Base-by-base conservation (phyloP, 2,113 vertebrate genomes). In the Elgaria multicarinata region DNA sequence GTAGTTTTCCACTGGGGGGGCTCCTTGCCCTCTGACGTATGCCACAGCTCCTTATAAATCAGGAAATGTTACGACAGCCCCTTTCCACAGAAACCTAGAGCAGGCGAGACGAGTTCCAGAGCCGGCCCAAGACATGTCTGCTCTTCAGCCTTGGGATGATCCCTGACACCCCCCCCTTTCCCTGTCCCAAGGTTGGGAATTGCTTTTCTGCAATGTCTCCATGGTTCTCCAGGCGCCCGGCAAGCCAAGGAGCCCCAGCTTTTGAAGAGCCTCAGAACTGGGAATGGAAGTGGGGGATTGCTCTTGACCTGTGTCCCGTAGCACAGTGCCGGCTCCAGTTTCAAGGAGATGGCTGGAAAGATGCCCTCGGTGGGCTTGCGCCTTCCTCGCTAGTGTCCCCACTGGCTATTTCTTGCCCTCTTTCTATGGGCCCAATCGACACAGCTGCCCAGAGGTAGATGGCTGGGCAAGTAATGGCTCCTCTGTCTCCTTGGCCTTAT, bases 1-100 rank as follows among this genome's bases (percentile, higher is more conserved):
- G 86, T 88, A 87, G 87, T 85, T 86, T 78, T 90, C 0, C 16
- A 79, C 90, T 90, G 83, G 0, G 28, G 91, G 50, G 50, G 72
- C 44, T 77, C 80, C 82, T 78, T 80, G 67, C 92, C 87, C 86
- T 91, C 58, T 55, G 78, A 85, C 55, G 72, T n/a, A 0, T 39
- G 88, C 87, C 81, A 50, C 24, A 0, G 0, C 24, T n/a, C 55
- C 89, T 92, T 94, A 85, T 95, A 94, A 93, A 95, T 94, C 83
- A 95, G 31, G 91, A 66, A 53, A 18, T 39, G n/a, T 64, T 64
- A 78, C 33, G 90, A 67, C 72, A 83, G 69, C 92, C 74, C 4
- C 26, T 84, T 46, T 53, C 50, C 50, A 44, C 58, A 33, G 64
- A 33, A 53, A 69, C 58, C 12, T 13, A 44, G 10, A 50, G 31